These are phyloP conservation scores for Eulacestoma nigropectus DNA, from an alignment of 2,113 vertebrate genomes.

Conservation along the genomic window DNA sequence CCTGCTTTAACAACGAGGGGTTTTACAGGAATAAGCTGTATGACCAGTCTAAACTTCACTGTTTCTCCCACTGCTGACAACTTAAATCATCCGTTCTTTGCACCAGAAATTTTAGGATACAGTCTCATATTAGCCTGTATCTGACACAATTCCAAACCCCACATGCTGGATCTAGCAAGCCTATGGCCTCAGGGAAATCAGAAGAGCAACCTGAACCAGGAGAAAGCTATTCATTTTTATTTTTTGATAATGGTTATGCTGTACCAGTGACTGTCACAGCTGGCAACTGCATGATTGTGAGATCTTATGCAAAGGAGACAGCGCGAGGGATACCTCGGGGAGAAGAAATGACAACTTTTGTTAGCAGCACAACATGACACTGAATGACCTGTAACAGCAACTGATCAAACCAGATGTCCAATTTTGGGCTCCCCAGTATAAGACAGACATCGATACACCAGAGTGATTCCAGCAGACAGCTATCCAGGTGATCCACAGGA, in stretches of 20 bases:
- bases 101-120: not conserved
- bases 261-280: not conserved
- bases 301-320: not conserved
- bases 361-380: not conserved
- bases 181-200: not conserved
- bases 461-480: not conserved
- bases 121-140: not conserved
- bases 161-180: not conserved
- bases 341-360: not conserved
- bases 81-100: not conserved
- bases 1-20: not conserved
- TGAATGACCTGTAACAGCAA: not conserved
- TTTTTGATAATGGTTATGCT: not conserved
- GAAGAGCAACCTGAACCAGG: not conserved
- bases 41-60: not conserved
- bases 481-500: not conserved
- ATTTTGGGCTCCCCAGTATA: not conserved
- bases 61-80: not conserved
- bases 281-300: not conserved
- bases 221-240: not conserved
- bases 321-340: not conserved
- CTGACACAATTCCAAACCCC: not conserved
- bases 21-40: not conserved
- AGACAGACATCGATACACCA: rapidly evolving
- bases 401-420: not conserved